phyloP scores from a whole-genome alignment of 2,797 vertebrate species.

The Gallirallus australis region DNA sequence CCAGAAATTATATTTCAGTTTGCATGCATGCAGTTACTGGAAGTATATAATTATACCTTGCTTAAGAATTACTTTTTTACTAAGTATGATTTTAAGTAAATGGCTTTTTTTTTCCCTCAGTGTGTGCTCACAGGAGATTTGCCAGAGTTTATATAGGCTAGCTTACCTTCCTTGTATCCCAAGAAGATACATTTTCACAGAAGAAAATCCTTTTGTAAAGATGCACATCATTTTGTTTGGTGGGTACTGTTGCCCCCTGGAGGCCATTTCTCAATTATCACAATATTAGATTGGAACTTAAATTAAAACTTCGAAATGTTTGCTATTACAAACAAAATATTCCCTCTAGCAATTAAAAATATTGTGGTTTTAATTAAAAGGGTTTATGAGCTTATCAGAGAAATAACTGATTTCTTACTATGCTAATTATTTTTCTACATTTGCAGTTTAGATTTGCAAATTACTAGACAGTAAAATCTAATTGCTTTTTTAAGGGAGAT shows the following conservation, averaged over 20 bases:
- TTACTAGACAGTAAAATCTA: conserved; percentile 65
- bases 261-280: conserved; percentile 61
- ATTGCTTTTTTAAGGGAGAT: conserved; percentile 70
- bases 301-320: conserved; percentile 68
- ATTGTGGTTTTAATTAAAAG: conserved; percentile 71
- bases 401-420: conserved; percentile 65
- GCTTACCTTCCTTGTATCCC: not conserved
- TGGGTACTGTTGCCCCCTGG: conserved; percentile 63
- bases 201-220: not conserved
- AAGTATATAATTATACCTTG: not conserved
- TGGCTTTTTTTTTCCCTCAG: not conserved
- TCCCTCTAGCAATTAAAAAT: conserved; percentile 67
- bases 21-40: not conserved
- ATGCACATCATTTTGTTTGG: conserved; percentile 4
- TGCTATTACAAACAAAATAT: conserved; percentile 64
- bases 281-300: conserved; percentile 49
- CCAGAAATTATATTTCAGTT: not conserved
- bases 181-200: not conserved
- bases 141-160: not conserved
- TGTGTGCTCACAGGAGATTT: not conserved
- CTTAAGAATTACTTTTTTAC: not conserved
- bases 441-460: conserved; percentile 69
- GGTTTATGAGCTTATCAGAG: conserved; percentile 66
- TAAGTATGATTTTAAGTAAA: not conserved
- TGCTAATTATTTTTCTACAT: conserved; percentile 68